A percentile compares a stretch with the other conserved stretches of the same genome.
Conservation (phyloP, 2,797 vertebrate genomes). For the Luscinia megarhynchos region DNA sequence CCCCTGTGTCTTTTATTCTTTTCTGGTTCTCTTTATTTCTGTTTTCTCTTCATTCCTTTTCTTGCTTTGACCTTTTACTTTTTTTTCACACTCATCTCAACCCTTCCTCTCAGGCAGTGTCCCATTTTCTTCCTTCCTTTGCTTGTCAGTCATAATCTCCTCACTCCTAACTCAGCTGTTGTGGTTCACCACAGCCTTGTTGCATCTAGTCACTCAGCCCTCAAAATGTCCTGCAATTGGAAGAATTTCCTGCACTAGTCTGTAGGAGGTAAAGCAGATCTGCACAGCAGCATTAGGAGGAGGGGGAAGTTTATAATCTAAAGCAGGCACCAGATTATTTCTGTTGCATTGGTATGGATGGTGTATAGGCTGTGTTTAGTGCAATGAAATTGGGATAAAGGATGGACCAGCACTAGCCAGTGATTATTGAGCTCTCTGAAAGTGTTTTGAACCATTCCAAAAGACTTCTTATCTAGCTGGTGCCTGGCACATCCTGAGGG, state of each 20-base stretch:
- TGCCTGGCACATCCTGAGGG: background rate
- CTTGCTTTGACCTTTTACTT: slow-evolving; percentile 4
- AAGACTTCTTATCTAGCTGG: background rate
- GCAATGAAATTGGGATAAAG: background rate
- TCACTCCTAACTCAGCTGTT: background rate
- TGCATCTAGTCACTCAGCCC: background rate
- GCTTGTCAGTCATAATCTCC: background rate
- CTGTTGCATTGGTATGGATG: background rate
- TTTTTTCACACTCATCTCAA: background rate
- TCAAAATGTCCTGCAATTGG: background rate
- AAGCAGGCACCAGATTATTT: background rate
- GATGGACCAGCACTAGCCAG: background rate
- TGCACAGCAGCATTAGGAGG: background rate
- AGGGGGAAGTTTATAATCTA: background rate
- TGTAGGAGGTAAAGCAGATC: background rate
- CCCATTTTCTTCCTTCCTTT: slow-evolving; percentile 13
- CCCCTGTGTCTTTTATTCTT: background rate
- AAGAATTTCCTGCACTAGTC: background rate
- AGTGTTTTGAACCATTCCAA: background rate
- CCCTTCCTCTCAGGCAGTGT: background rate
- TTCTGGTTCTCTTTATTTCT: background rate
- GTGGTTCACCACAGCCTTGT: background rate
- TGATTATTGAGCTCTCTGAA: background rate
- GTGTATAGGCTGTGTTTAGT: background rate
- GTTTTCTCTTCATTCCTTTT: background rate